Conservation (phyloP, 1,140 invertebrate genomes). For the Campoletis sonorensis region DNA sequence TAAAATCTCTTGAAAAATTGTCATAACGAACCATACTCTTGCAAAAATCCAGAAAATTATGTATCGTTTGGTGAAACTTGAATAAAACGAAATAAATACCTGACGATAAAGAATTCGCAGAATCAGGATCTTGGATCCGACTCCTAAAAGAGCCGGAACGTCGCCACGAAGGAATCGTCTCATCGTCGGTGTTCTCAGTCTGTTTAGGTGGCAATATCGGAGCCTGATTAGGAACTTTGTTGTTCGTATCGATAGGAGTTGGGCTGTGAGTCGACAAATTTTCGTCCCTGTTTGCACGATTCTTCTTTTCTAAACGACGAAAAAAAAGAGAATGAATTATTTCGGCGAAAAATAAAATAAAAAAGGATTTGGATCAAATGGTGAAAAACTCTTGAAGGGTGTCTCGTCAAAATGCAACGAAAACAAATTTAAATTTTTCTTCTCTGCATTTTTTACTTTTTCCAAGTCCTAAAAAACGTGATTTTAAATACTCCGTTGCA, state of each 20-base stretch:
- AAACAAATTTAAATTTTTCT: too few species aligned
- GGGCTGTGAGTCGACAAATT: slow-evolving; percentile 67
- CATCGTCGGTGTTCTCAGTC: slow-evolving; percentile 77
- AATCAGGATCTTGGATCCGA: slow-evolving; percentile 73
- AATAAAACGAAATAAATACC: slow-evolving; percentile 55
- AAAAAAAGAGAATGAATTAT: slow-evolving; percentile 42
- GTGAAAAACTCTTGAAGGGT: too few species aligned
- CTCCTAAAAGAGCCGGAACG: slow-evolving; percentile 78
- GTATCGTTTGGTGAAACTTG: too few species aligned
- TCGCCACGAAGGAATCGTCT: slow-evolving; percentile 79
- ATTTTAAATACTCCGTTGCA: too few species aligned
- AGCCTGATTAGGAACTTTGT: slow-evolving; percentile 78
- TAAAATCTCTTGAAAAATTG: too few species aligned
- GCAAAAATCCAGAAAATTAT: too few species aligned
- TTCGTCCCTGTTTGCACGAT: slow-evolving; percentile 79
- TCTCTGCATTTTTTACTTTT: too few species aligned
- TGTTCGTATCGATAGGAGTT: slow-evolving; percentile 72
- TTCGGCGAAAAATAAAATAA: too few species aligned
- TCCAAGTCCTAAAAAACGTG: too few species aligned
- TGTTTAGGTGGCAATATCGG: slow-evolving; percentile 77
- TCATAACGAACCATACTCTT: too few species aligned
- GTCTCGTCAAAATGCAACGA: too few species aligned
- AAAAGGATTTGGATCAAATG: not conserved
- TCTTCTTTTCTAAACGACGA: slow-evolving; percentile 81
- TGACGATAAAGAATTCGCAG: slow-evolving; percentile 66